A percentile compares a stretch with the other conserved stretches of the same genome.
Conservation (phyloP, 92 coral and sea anemone genomes). For the Desmophyllum pertusum region DNA sequence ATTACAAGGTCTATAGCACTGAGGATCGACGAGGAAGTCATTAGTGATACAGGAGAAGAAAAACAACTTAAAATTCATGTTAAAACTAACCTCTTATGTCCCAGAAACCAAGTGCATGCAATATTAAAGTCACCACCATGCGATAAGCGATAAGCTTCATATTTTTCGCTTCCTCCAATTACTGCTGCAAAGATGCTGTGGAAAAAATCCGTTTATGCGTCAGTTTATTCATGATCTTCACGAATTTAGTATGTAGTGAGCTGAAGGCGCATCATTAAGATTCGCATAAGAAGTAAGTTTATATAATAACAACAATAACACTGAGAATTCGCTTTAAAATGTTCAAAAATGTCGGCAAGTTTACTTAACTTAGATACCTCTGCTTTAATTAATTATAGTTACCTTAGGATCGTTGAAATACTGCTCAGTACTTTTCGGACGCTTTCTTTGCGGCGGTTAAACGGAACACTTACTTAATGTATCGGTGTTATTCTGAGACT, state of each 20-base stretch:
- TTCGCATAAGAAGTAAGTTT: background rate
- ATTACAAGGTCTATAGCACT: background rate
- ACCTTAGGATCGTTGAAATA: background rate
- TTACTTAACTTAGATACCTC: background rate
- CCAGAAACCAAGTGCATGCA: background rate
- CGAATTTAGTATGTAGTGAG: background rate
- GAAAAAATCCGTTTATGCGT: background rate
- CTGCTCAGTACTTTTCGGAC: background rate
- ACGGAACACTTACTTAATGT: background rate
- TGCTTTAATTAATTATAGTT: background rate
- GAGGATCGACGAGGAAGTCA: too few relatives aligned
- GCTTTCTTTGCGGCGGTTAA: background rate
- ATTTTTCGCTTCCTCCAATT: background rate
- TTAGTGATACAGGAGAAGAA: background rate
- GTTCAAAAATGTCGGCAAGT: background rate
- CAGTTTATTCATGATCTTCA: background rate
- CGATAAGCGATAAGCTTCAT: background rate
- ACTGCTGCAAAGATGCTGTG: background rate
- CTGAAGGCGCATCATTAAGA: too few relatives aligned
- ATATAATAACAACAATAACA: background rate
- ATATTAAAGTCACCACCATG: background rate
- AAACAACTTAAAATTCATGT: background rate
- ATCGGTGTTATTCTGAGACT: background rate
- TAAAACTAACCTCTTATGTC: conserved; percentile 11
- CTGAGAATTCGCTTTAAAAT: background rate